These are phyloP conservation scores for Tolypeutes matacus DNA, from an alignment of 2,797 vertebrate species.

Conservation along the genomic window DNA sequence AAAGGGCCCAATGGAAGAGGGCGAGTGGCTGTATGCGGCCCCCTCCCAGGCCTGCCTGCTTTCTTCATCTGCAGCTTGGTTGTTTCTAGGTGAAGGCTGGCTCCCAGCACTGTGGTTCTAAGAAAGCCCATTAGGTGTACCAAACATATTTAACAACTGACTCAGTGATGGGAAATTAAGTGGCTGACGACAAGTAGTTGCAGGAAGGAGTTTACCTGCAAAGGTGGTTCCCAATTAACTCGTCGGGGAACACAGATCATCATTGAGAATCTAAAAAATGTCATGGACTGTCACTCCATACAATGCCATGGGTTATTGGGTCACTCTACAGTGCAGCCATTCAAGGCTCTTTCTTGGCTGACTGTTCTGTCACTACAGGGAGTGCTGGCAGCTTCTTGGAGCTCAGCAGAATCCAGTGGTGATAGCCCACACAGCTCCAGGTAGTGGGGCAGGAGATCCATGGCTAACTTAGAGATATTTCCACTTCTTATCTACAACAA, in stretches of 20 bases:
- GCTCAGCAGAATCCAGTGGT: not conserved
- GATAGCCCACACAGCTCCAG: not conserved
- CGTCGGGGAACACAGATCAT: not conserved
- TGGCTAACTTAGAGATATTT: constrained; percentile 62
- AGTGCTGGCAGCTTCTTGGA: not conserved
- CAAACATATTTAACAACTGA: not conserved
- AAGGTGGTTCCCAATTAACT: not conserved
- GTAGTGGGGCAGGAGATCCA: not conserved
- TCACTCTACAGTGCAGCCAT: not conserved
- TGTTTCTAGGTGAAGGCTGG: not conserved
- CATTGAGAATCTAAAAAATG: constrained; percentile 20
- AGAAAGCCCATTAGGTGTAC: not conserved
- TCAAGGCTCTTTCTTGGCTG: not conserved
- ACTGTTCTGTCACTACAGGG: not conserved
- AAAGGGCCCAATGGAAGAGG: not conserved
- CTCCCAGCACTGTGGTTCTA: not conserved
- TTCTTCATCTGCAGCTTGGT: not conserved
- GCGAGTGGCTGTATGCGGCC: not conserved
- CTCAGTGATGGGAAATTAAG: not conserved
- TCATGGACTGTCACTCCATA: not conserved
- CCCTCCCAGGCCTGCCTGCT: not conserved
- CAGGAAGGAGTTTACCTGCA: not conserved
- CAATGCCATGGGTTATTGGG: not conserved
- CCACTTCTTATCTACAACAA: constrained; percentile 78
- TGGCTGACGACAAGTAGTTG: not conserved